Percentiles rank a stretch among this genome's conserved stretches.
Conservation (phyloP, 2,113 vertebrate species). For the pig (Sus scrofa) region DNA sequence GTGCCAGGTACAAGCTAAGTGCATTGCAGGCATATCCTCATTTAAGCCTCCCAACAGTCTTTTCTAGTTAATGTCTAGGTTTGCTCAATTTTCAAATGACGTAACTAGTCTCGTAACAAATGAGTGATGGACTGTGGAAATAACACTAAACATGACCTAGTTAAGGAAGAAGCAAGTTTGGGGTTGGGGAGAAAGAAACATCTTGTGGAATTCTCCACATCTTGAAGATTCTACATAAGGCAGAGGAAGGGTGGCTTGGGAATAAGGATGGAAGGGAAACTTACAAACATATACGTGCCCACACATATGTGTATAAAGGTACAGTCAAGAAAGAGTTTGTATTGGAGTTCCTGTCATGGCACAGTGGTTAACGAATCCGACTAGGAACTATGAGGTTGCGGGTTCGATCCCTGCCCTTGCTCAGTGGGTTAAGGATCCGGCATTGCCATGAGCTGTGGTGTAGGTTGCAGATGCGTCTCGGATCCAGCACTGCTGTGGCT, state of each 20-base stretch:
- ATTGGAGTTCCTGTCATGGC: too few species aligned
- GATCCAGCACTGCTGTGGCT: too few species aligned
- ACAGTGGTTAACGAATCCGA: too few species aligned
- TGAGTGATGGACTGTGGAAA: neutral
- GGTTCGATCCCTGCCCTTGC: too few species aligned
- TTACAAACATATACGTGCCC: neutral
- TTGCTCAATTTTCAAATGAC: neutral
- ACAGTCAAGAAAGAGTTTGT: neutral
- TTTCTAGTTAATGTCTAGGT: accelerated
- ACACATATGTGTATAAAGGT: neutral
- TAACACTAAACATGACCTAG: neutral
- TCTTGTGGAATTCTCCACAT: neutral
- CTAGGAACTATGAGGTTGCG: too few species aligned
- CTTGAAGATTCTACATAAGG: too few species aligned
- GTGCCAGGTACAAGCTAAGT: neutral
- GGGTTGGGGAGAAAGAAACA: neutral
- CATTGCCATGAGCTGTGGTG: too few species aligned
- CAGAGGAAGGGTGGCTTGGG: accelerated
- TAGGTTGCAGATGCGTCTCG: too few species aligned
- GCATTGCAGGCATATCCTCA: neutral
- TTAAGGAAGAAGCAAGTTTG: neutral
- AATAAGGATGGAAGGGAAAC: neutral
- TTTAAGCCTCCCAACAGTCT: too few species aligned
- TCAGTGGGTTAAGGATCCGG: too few species aligned
- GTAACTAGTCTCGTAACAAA: neutral